Evolutionary conservation across 2,113 vertebrate genomes (phyloP).

Genomic region (Meles meles): DNA sequence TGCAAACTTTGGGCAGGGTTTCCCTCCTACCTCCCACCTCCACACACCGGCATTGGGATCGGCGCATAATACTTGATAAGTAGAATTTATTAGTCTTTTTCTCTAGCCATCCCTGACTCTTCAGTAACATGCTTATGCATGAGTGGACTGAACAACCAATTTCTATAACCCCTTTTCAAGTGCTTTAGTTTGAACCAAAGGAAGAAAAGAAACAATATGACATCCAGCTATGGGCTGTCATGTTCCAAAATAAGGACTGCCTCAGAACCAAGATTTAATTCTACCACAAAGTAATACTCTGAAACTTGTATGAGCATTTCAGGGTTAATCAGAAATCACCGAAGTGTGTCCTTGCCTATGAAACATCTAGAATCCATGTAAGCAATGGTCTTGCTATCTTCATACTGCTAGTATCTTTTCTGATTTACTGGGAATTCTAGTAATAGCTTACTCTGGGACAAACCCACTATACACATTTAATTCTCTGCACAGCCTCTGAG

Average conservation of each 20-base stretch:
- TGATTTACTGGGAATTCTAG: background rate
- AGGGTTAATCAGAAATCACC: background rate
- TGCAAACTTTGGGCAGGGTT: background rate
- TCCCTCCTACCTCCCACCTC: background rate
- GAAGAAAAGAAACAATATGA: background rate
- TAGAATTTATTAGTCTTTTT: background rate
- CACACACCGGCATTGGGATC: rapidly evolving
- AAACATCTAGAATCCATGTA: background rate
- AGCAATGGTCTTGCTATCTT: background rate
- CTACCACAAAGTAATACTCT: background rate
- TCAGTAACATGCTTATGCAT: background rate
- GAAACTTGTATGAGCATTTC: background rate
- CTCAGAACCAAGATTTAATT: background rate
- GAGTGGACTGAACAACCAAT: background rate
- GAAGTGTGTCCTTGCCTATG: background rate
- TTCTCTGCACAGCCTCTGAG: background rate
- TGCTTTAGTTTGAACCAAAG: background rate
- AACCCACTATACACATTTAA: background rate
- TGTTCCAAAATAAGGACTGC: background rate
- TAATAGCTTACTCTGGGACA: background rate
- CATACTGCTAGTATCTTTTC: background rate
- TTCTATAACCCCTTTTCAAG: background rate
- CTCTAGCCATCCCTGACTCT: background rate
- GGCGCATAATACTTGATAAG: background rate
- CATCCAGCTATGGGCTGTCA: background rate